phyloP scores from a whole-genome alignment of 2,113 vertebrate species.

The Donacobius atricapilla region DNA sequence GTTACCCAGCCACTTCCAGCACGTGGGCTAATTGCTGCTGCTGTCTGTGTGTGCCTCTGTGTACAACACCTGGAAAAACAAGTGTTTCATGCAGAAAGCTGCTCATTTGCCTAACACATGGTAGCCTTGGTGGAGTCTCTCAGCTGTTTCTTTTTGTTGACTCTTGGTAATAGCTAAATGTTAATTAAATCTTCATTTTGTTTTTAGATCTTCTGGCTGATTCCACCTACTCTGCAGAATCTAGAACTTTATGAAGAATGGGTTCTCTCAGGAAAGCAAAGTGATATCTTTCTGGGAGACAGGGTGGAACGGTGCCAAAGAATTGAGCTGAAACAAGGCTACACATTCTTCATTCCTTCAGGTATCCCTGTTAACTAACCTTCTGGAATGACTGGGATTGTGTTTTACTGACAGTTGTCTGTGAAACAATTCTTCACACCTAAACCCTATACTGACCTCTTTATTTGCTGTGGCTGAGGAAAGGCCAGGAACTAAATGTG shows the following conservation, averaged over 20 bases:
- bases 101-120: not conserved
- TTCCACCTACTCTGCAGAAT: constrained; percentile 91
- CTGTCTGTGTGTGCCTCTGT: not conserved
- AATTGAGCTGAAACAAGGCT: constrained; percentile 91
- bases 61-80: not conserved
- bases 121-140: not conserved
- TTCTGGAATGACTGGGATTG: not conserved
- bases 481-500: not conserved
- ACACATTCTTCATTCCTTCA: constrained; percentile 97
- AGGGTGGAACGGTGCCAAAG: constrained; percentile 92
- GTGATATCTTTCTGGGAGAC: constrained; percentile 94
- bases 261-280: constrained; percentile 96
- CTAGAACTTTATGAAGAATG: constrained; percentile 96
- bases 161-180: not conserved
- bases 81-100: not conserved
- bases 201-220: constrained; percentile 94
- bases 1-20: not conserved
- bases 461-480: not conserved
- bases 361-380: constrained; percentile 69
- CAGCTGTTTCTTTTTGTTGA: not conserved
- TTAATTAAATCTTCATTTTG: constrained; percentile 4
- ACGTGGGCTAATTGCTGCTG: constrained; percentile 2
- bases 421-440: not conserved
- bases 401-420: not conserved
- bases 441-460: not conserved